Conservation (phyloP, 2,113 vertebrate species). For the Bambusicola thoracicus region DNA sequence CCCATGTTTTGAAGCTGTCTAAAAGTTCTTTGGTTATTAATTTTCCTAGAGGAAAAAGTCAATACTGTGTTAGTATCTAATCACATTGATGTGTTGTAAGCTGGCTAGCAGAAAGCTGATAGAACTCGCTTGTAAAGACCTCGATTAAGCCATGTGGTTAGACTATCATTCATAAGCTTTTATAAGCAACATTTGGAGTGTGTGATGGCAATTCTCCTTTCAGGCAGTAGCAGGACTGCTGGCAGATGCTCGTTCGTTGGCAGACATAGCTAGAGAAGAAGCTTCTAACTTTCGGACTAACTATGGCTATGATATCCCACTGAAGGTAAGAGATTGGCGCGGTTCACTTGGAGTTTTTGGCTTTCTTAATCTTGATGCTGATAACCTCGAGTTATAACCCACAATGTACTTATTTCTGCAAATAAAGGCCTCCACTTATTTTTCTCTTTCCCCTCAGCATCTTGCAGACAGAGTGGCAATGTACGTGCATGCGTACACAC, state of each 20-base stretch:
- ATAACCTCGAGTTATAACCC: not conserved
- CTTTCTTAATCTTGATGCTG: fast-evolving
- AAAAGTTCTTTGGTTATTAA: not conserved
- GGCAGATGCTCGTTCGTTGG: constrained; percentile 93
- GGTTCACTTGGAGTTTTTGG: not conserved
- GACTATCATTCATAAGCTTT: not conserved
- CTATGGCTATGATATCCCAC: constrained; percentile 95
- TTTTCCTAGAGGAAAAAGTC: not conserved
- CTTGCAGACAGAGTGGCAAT: constrained; percentile 96
- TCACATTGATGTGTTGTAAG: fast-evolving
- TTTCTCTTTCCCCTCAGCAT: constrained; percentile 78
- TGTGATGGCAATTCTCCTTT: not conserved
- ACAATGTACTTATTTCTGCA: not conserved
- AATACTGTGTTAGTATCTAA: fast-evolving
- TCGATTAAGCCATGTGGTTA: not conserved
- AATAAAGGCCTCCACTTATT: not conserved
- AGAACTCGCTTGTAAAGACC: not conserved
- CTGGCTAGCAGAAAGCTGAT: not conserved
- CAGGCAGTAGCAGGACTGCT: constrained; percentile 95
- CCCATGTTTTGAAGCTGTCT: not conserved
- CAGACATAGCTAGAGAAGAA: constrained; percentile 96
- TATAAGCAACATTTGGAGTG: not conserved
- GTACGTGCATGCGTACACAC: constrained; percentile 97
- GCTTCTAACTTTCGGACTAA: constrained; percentile 96
- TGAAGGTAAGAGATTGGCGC: constrained; percentile 82